Evolutionary conservation across 1,140 invertebrate genomes (phyloP).

Genomic region (Macrobrachium nipponense): DNA sequence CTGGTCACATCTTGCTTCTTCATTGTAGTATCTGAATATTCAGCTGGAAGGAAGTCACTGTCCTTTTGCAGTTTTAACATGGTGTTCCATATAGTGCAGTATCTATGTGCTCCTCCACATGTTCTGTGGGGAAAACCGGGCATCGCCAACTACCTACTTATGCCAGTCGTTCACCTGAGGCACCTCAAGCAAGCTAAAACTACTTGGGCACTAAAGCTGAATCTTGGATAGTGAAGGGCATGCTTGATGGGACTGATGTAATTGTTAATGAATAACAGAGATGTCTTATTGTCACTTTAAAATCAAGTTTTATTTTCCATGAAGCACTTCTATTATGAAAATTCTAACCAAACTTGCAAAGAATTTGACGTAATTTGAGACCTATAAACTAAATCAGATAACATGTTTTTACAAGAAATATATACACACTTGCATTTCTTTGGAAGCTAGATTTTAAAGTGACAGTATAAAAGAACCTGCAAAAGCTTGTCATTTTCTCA

Average conservation of each 20-base stretch:
- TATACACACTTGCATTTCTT: no score
- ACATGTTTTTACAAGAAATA: no score
- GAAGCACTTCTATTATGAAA: neutral
- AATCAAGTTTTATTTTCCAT: conserved; percentile 4
- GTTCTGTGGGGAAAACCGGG: neutral
- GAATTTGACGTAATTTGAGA: no score
- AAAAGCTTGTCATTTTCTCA: no score
- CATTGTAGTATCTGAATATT: conserved; percentile 24
- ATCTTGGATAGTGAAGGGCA: conserved; percentile 19
- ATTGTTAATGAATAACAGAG: neutral
- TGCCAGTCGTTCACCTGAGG: neutral
- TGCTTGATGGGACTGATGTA: conserved; percentile 20
- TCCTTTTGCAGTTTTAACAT: neutral
- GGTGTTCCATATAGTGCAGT: neutral
- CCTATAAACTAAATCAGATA: no score
- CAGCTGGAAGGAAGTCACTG: conserved; percentile 9
- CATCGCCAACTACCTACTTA: conserved; percentile 6
- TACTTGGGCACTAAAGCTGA: neutral
- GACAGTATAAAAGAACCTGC: no score
- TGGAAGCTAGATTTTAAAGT: no score
- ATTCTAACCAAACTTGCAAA: no score
- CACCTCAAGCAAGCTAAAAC: conserved; percentile 30
- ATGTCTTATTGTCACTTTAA: conserved; percentile 29
- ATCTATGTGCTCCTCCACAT: conserved; percentile 1
- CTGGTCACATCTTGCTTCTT: conserved; percentile 28